Conservation (phyloP, 2,113 vertebrate genomes). For the Lophura nycthemera region DNA sequence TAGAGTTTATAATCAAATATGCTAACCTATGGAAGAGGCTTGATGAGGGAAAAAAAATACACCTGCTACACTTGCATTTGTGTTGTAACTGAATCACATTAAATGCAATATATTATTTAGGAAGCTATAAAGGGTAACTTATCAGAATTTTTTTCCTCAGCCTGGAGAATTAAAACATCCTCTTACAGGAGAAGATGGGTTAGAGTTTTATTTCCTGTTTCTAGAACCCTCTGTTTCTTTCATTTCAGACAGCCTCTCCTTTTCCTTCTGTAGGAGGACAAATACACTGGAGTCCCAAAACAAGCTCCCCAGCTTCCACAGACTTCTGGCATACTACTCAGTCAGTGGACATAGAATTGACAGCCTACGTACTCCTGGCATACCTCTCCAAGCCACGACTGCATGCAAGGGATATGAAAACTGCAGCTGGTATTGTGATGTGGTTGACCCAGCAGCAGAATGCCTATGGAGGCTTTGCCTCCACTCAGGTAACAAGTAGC, state of each 20-base stretch:
- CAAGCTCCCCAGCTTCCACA: neutral
- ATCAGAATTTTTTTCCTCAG: neutral
- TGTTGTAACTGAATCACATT: neutral
- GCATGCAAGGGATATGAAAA: conserved; percentile 69
- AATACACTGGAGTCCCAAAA: conserved; percentile 69
- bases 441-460: conserved; percentile 87
- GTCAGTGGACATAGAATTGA: conserved; percentile 76
- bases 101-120: neutral
- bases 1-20: neutral
- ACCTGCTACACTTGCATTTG: neutral
- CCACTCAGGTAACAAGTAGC: conserved; percentile 84
- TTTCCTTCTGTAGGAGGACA: conserved; percentile 51
- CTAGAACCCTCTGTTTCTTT: neutral
- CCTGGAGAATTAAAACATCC: neutral
- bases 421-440: conserved; percentile 72
- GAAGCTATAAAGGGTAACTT: neutral
- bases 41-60: neutral
- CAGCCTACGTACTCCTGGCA: conserved; percentile 80
- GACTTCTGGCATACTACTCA: conserved; percentile 55
- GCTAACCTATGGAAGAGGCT: neutral
- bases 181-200: neutral
- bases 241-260: conserved; percentile 48
- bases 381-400: conserved; percentile 69
- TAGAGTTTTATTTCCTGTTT: neutral
- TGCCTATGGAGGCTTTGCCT: conserved; percentile 83